These are phyloP conservation scores for Misgurnus mizolepis DNA, from an alignment of 2,113 vertebrate genomes.

Conservation along the genomic window DNA sequence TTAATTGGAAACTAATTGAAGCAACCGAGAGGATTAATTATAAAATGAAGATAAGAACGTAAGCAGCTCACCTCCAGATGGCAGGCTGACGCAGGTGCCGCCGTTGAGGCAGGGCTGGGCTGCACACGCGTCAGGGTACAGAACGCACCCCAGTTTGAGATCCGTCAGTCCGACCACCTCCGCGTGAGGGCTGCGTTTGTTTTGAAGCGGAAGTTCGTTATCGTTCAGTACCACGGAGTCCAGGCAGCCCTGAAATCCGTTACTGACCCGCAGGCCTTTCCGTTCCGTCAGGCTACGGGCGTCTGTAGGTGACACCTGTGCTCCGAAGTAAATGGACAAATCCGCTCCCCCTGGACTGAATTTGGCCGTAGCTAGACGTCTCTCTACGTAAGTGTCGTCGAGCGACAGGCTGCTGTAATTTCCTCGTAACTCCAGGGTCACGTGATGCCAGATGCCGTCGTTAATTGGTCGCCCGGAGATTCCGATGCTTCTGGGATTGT, in stretches of 20 bases:
- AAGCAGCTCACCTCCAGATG: slow-evolving; percentile 83
- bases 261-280: slow-evolving; percentile 78
- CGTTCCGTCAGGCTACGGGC: slow-evolving; percentile 80
- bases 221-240: slow-evolving; percentile 89
- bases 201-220: slow-evolving; percentile 90
- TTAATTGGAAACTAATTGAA: slow-evolving; percentile 11
- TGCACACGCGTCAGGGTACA: slow-evolving; percentile 89
- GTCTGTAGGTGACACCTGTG: slow-evolving; percentile 81
- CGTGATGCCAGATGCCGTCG: slow-evolving; percentile 93
- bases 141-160: slow-evolving; percentile 90
- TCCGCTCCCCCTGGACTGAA: slow-evolving; percentile 80
- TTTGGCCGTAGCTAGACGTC: slow-evolving; percentile 80
- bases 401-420: slow-evolving; percentile 93
- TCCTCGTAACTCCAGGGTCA: slow-evolving; percentile 88
- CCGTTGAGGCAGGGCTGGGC: slow-evolving; percentile 88
- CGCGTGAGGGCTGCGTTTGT: slow-evolving; percentile 89
- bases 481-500: slow-evolving; percentile 81
- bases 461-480: slow-evolving; percentile 88
- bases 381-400: slow-evolving; percentile 92
- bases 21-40: slow-evolving; percentile 13
- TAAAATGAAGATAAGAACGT: background rate
- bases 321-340: slow-evolving; percentile 89
- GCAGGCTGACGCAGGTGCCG: slow-evolving; percentile 84
- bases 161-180: slow-evolving; percentile 94
- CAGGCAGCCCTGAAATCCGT: slow-evolving; percentile 96